phyloP scores from a whole-genome alignment of 92 coral and sea anemone genomes.

The Actinernus sp. region DNA sequence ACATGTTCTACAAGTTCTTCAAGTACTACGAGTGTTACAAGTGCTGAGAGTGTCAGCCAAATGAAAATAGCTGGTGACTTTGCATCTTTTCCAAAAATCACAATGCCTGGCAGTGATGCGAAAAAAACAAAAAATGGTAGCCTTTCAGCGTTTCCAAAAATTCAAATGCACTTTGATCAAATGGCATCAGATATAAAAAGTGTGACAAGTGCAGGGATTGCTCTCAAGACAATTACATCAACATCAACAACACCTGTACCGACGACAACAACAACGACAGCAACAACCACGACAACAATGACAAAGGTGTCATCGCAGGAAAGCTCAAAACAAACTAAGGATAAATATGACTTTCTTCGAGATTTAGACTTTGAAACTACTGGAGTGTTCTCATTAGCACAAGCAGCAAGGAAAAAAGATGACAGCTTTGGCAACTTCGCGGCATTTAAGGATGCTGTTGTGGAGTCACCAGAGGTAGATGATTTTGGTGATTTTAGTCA shows the following conservation, averaged over 20 bases:
- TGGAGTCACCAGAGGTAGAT: neutral
- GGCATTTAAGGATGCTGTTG: conserved; percentile 28
- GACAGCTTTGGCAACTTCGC: conserved; percentile 84
- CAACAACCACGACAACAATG: no score
- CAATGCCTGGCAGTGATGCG: conserved; percentile 18
- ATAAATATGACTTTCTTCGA: conserved; percentile 69
- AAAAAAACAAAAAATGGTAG: neutral
- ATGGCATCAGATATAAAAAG: neutral
- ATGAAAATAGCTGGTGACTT: no score
- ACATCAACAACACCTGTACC: neutral
- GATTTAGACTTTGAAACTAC: conserved; percentile 30
- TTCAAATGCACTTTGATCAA: no score
- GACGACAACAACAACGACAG: neutral
- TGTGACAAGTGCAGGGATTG: no score
- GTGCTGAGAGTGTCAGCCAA: no score
- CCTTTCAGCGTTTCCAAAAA: no score
- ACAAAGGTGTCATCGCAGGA: no score
- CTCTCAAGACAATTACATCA: no score
- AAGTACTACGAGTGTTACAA: no score
- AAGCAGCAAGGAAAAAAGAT: conserved; percentile 26
- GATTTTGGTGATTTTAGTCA: conserved; percentile 37
- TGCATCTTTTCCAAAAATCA: conserved; percentile 2
- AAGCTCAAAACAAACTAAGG: conserved; percentile 8
- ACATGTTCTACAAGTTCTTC: no score
- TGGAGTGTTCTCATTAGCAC: conserved; percentile 23